Evolutionary conservation across 1,140 invertebrate species (phyloP), one percentile per base, ranked within the genome.

Genomic region (Magallana ariakensis): DNA sequence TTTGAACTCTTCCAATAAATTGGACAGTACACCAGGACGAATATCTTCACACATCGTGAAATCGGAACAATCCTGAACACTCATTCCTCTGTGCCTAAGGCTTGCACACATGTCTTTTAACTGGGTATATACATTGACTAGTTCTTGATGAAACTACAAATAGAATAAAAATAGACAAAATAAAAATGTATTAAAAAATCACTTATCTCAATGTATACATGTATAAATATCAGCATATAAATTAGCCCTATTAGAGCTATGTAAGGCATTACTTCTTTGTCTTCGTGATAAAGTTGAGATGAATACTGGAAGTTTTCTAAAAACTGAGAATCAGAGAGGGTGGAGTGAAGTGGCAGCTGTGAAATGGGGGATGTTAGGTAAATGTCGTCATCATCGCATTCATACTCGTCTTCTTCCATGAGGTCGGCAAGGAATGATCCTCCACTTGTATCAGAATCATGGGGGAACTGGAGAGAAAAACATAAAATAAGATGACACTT

Each of bases 131-230:
- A 80, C 84, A 57, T 85, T 66, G 9, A 88, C 84, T 70, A 88
- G 33, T 83, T 88, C 87, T 56, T 88, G 56, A 62, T 84, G 84
- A 75, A 88, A 70, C 87, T 88, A n/a, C 11, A 85, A 83, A 33
- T 5, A 16, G 62, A 81, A 60, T 16, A 57, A 58, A 58, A 81
- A 33, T 4, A 46, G 33, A 46, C 3, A 46, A 5, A 46, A 46
- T 46, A 46, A 46, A 46, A 46, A 4, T 46, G 33, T 46, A 46
- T 46, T 5, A 46, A 46, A 46, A 46, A 46, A 46, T 46, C 33
- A 2, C 33, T 46, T 46, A 46, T 46, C 33, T 46, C 33, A 46
- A 46, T 46, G 33, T 46, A 46, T 46, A n/a, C n/a, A n/a, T n/a
- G n/a, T n/a, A 46, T 46, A 46, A 46, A 46, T 2, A 46, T 46